Evolutionary conservation across 2,888 invertebrate species (phyloP).

Genomic region (Pinctada fucata): DNA sequence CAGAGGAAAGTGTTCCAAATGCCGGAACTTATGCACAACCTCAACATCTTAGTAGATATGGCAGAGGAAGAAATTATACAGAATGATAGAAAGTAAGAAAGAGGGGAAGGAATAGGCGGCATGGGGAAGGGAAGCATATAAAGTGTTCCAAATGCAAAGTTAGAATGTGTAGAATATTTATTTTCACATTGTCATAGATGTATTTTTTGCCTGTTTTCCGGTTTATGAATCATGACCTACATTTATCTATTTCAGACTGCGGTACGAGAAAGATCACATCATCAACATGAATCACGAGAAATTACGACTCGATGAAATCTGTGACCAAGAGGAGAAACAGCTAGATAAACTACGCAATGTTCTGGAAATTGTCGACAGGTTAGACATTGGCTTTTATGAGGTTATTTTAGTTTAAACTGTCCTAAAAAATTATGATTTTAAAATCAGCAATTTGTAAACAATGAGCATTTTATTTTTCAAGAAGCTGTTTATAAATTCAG

Average conservation of each 20-base stretch:
- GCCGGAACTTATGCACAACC: constrained; percentile 94
- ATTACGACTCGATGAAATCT: constrained; percentile 82
- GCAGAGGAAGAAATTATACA: constrained; percentile 96
- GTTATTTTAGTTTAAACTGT: too few species aligned
- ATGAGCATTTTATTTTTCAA: too few species aligned
- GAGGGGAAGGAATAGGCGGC: too few species aligned
- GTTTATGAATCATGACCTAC: not conserved
- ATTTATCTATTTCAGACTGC: constrained; percentile 77
- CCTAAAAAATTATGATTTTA: too few species aligned
- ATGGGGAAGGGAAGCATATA: too few species aligned
- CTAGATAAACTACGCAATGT: constrained; percentile 86
- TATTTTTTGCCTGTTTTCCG: not conserved
- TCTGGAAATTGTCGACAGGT: constrained; percentile 82
- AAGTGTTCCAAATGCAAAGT: too few species aligned
- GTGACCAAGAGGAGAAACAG: constrained; percentile 85
- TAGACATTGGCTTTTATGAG: constrained; percentile 24
- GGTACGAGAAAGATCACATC: constrained; percentile 87
- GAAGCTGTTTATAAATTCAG: too few species aligned
- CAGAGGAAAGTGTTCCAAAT: constrained; percentile 79
- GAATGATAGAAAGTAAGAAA: constrained; percentile 71
- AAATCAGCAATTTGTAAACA: too few species aligned
- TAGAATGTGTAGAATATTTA: too few species aligned
- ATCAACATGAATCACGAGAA: constrained; percentile 89
- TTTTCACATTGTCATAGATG: not conserved
- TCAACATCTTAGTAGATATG: constrained; percentile 92